Evolutionary conservation across 1,140 invertebrate species (phyloP).

Genomic region (Planococcus citri): DNA sequence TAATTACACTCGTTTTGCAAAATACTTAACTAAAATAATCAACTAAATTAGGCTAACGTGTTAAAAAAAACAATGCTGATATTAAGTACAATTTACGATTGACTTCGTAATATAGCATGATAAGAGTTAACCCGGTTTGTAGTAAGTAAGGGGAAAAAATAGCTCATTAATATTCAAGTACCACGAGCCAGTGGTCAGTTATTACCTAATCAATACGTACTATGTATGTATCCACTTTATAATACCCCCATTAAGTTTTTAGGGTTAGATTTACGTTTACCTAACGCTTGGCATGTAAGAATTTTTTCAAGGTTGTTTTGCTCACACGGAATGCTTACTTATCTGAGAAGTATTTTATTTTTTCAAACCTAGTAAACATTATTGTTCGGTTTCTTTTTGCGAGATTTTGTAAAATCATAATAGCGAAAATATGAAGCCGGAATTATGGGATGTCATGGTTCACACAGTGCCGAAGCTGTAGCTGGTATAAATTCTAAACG

Average conservation of each 20-base stretch:
- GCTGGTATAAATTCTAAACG: neutral
- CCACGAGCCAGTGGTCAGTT: neutral
- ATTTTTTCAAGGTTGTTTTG: neutral
- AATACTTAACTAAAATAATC: too few relatives aligned
- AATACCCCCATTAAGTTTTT: neutral
- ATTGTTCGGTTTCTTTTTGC: too few relatives aligned
- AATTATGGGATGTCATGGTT: constrained; percentile 1
- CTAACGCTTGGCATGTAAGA: neutral
- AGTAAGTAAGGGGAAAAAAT: neutral
- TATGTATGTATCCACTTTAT: neutral
- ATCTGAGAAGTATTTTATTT: neutral
- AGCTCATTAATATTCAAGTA: neutral
- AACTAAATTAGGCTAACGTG: too few relatives aligned
- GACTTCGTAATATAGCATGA: too few relatives aligned
- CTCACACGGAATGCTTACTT: neutral
- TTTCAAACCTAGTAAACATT: too few relatives aligned
- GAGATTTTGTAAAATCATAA: neutral
- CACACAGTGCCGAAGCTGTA: neutral
- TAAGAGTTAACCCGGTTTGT: too few relatives aligned
- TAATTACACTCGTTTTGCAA: too few relatives aligned
- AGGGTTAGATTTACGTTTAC: neutral
- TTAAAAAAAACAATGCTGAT: too few relatives aligned
- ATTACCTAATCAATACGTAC: neutral
- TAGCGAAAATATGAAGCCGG: neutral
- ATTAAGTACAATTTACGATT: too few relatives aligned